Percentiles rank a stretch among this genome's conserved stretches.
Evolutionary conservation across 1,140 invertebrate genomes (phyloP).

Genomic region (Aphidius ervi): DNA sequence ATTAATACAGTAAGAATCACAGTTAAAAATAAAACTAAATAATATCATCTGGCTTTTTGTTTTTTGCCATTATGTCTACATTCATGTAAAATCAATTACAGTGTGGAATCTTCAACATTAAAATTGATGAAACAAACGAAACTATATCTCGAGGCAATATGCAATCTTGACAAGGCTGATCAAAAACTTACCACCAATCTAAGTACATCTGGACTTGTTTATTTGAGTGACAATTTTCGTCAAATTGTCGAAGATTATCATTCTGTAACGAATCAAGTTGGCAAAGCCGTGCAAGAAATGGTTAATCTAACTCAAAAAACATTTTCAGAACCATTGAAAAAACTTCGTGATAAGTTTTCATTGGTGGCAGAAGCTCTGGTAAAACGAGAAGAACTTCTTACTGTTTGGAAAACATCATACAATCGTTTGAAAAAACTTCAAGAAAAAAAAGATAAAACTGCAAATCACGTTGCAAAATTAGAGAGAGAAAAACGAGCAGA

Average conservation of each 20-base stretch:
- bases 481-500: slow-evolving; percentile 41
- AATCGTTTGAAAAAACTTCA: slow-evolving; percentile 44
- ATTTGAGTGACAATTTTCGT: slow-evolving; percentile 44
- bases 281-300: slow-evolving; percentile 42
- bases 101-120: slow-evolving; percentile 44
- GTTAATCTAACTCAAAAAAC: slow-evolving; percentile 38
- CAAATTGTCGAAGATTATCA: slow-evolving; percentile 47
- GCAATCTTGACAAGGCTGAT: slow-evolving; percentile 40
- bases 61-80: slow-evolving; percentile 3
- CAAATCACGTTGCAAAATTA: slow-evolving; percentile 46
- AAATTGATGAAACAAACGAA: slow-evolving; percentile 49
- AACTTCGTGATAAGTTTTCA: slow-evolving; percentile 44
- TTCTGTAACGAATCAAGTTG: slow-evolving; percentile 46
- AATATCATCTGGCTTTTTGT: background rate
- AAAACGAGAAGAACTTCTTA: slow-evolving; percentile 46
- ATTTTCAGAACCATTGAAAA: slow-evolving; percentile 50
- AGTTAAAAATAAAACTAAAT: slow-evolving; percentile 9
- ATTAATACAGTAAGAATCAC: slow-evolving; percentile 39
- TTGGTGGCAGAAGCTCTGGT: slow-evolving; percentile 37
- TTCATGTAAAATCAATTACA: slow-evolving; percentile 25
- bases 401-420: slow-evolving; percentile 38
- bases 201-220: slow-evolving; percentile 40
- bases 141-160: slow-evolving; percentile 41
- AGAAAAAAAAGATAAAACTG: slow-evolving; percentile 47
- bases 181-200: slow-evolving; percentile 44